A percentile compares a stretch with the other conserved stretches of the same genome.
Conservation (phyloP, 2,888 invertebrate genomes). For the Drosophila putrida region DNA sequence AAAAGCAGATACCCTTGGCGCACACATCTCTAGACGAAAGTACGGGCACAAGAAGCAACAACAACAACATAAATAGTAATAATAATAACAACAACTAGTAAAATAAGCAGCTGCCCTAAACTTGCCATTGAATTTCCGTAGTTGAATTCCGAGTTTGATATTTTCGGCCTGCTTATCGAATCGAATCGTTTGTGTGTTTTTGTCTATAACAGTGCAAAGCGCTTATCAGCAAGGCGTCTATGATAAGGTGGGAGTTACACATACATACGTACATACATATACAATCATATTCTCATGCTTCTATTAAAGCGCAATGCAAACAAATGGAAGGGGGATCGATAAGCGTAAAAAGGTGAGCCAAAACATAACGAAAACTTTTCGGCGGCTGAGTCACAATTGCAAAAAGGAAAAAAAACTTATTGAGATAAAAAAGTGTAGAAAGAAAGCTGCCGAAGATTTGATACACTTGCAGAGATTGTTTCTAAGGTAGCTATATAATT, state of each 20-base stretch:
- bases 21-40: slow-evolving; percentile 26
- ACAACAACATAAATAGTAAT: neutral
- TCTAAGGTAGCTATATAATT: too few relatives aligned
- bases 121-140: slow-evolving; percentile 74
- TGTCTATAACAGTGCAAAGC: slow-evolving; percentile 5
- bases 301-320: slow-evolving; percentile 55
- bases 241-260: slow-evolving; percentile 40
- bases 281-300: slow-evolving; percentile 2
- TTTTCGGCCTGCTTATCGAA: slow-evolving; percentile 43
- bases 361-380: slow-evolving; percentile 24
- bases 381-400: slow-evolving; percentile 43
- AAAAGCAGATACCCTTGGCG: slow-evolving; percentile 25
- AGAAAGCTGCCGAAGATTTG: too few relatives aligned
- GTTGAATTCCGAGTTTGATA: slow-evolving; percentile 26
- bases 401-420: slow-evolving; percentile 24
- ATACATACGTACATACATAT: slow-evolving; percentile 7
- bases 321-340: slow-evolving; percentile 43
- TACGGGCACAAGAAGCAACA: slow-evolving; percentile 20
- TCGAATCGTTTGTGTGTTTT: slow-evolving; percentile 5
- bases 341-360: slow-evolving; percentile 37
- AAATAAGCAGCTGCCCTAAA: slow-evolving; percentile 38
- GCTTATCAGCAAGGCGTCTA: slow-evolving; percentile 60
- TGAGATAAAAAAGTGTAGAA: too few relatives aligned
- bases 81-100: slow-evolving; percentile 1
- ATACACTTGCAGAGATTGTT: too few relatives aligned